phyloP scores from a whole-genome alignment of 2,888 invertebrate species.

The Lysandra coridon region DNA sequence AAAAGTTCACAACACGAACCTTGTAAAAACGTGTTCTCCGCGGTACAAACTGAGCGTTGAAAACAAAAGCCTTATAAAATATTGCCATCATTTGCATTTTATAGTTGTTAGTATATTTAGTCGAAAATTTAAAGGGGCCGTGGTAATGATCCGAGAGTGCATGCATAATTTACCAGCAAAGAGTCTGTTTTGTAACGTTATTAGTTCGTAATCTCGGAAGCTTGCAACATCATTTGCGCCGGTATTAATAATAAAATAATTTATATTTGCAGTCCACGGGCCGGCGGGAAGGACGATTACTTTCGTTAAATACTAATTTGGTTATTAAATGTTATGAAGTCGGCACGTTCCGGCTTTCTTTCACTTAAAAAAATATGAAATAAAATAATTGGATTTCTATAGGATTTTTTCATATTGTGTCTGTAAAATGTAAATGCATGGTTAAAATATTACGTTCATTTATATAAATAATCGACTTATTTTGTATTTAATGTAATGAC shows the following conservation, averaged over 20 bases:
- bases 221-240: slow-evolving; percentile 72
- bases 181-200: slow-evolving; percentile 79
- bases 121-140: slow-evolving; percentile 54
- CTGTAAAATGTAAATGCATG: too few relatives aligned
- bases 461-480: too few relatives aligned
- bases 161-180: slow-evolving; percentile 79
- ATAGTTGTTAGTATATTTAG: slow-evolving; percentile 31
- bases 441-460: too few relatives aligned
- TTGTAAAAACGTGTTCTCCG: slow-evolving; percentile 3
- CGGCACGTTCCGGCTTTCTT: not conserved
- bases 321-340: slow-evolving; percentile 15
- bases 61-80: slow-evolving; percentile 27
- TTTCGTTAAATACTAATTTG: slow-evolving; percentile 46
- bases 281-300: slow-evolving; percentile 43
- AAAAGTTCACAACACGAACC: not conserved
- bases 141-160: slow-evolving; percentile 78
- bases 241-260: slow-evolving; percentile 76
- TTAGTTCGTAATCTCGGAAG: slow-evolving; percentile 78
- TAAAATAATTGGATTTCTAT: not conserved
- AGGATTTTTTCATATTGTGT: not conserved
- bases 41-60: slow-evolving; percentile 3
- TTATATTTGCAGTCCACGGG: slow-evolving; percentile 63
- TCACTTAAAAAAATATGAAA: not conserved
- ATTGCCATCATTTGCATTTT: slow-evolving; percentile 29
- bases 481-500: too few relatives aligned